phyloP scores from a whole-genome alignment of 2,113 vertebrate species.

The Chaetorhynchus papuensis region DNA sequence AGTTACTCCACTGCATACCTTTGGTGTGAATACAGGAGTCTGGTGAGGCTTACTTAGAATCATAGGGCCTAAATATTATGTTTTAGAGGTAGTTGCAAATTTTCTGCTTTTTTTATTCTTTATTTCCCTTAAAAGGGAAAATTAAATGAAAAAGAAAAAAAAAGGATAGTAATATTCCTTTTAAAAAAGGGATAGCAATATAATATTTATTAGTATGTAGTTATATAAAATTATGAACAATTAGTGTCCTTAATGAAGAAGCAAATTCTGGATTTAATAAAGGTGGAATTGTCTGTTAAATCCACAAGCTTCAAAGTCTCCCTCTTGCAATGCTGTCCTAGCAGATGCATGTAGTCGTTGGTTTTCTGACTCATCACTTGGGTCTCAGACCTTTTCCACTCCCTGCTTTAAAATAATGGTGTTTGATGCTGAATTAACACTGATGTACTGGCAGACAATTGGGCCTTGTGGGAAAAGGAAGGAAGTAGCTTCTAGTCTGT shows the following conservation, averaged over 20 bases:
- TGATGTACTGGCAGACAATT: not conserved
- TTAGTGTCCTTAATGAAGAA: not conserved
- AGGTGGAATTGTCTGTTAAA: not conserved
- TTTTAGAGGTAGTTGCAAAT: not conserved
- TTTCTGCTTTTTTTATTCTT: not conserved
- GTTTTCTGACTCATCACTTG: not conserved
- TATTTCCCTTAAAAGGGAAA: not conserved
- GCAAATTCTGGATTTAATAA: not conserved
- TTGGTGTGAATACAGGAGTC: not conserved
- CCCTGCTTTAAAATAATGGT: not conserved
- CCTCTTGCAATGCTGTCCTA: not conserved
- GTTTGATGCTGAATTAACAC: not conserved
- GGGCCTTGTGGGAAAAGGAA: not conserved
- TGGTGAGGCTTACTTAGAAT: not conserved
- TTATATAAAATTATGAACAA: not conserved
- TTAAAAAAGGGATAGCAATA: not conserved
- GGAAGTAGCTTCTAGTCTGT: not conserved
- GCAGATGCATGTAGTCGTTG: not conserved
- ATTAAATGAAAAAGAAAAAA: not conserved
- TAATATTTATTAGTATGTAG: not conserved
- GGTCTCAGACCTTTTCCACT: not conserved
- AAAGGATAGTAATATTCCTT: not conserved
- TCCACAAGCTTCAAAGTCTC: not conserved
- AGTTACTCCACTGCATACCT: not conserved
- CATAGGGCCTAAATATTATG: not conserved